These are phyloP conservation scores for Drosophila neoperkinsi DNA, from an alignment of 2,888 invertebrate species.

Conservation along the genomic window DNA sequence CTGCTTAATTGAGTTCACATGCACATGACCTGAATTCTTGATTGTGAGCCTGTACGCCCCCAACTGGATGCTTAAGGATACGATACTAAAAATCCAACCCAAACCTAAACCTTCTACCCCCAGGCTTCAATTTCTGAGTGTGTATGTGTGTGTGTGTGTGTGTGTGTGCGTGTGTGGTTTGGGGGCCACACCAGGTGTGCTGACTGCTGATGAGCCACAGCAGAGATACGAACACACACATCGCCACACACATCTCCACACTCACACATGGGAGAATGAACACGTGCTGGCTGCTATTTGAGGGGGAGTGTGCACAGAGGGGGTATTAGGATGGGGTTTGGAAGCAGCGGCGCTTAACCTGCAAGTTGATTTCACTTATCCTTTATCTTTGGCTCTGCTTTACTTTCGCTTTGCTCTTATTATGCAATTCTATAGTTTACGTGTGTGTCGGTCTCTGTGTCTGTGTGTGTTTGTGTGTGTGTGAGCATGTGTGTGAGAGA, in stretches of 20 bases:
- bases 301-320: constrained; percentile 20
- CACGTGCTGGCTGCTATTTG: constrained; percentile 58
- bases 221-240: constrained; percentile 22
- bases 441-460: neutral
- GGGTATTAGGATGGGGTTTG: constrained; percentile 12
- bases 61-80: constrained; percentile 31
- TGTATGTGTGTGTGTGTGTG: constrained; percentile 11
- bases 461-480: constrained; percentile 5
- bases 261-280: constrained; percentile 22
- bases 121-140: constrained; percentile 34
- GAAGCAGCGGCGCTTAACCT: constrained; percentile 65
- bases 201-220: constrained; percentile 72
- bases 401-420: constrained; percentile 30
- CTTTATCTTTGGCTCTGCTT: constrained; percentile 53
- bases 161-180: constrained; percentile 16
- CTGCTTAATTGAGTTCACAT: constrained; percentile 84
- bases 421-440: constrained; percentile 40
- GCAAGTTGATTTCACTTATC: constrained; percentile 81
- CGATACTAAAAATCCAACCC: constrained; percentile 47
- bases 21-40: constrained; percentile 83
- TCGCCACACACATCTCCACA: constrained; percentile 5
- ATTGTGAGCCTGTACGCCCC: constrained; percentile 52
- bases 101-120: constrained; percentile 17
- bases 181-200: constrained; percentile 62
- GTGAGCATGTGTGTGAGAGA: constrained; percentile 26